Conservation (phyloP, 2,888 invertebrate genomes). For the Idaea aversata region DNA sequence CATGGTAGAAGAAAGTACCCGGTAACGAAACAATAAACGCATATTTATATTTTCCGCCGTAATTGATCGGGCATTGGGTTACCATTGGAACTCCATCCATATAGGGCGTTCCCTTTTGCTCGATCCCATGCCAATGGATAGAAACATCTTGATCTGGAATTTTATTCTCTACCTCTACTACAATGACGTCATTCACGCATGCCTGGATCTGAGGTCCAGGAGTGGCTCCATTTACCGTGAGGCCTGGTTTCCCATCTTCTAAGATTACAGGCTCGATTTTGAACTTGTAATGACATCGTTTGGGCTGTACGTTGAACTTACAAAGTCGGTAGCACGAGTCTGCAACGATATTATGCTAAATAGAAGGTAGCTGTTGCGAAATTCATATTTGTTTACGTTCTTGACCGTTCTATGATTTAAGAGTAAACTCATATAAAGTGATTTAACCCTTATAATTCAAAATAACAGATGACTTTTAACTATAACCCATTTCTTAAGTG, state of each 20-base stretch:
- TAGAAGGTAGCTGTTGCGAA: constrained; percentile 23
- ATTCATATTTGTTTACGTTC: constrained; percentile 12
- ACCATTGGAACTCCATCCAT: constrained; percentile 90
- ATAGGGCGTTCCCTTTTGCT: constrained; percentile 82
- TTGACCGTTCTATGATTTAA: constrained; percentile 4
- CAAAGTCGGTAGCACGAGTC: constrained; percentile 72
- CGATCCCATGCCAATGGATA: constrained; percentile 88
- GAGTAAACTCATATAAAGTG: constrained; percentile 5
- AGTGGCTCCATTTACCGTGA: constrained; percentile 60
- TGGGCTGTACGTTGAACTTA: constrained; percentile 74
- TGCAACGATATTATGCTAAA: constrained; percentile 37
- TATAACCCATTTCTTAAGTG: no score
- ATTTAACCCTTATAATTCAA: not conserved
- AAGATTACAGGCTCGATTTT: constrained; percentile 55
- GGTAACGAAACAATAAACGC: constrained; percentile 84
- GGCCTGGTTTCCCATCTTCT: constrained; percentile 50
- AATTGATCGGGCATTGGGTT: constrained; percentile 87
- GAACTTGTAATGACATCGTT: constrained; percentile 63
- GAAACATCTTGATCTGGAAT: constrained; percentile 84
- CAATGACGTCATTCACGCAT: constrained; percentile 85
- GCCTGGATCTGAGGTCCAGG: constrained; percentile 82
- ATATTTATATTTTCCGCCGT: constrained; percentile 85
- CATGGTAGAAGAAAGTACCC: constrained; percentile 88
- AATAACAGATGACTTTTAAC: not conserved
- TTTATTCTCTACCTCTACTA: constrained; percentile 86